Base-by-base conservation (phyloP, 2,113 vertebrate species). In the Larimichthys crocea region DNA sequence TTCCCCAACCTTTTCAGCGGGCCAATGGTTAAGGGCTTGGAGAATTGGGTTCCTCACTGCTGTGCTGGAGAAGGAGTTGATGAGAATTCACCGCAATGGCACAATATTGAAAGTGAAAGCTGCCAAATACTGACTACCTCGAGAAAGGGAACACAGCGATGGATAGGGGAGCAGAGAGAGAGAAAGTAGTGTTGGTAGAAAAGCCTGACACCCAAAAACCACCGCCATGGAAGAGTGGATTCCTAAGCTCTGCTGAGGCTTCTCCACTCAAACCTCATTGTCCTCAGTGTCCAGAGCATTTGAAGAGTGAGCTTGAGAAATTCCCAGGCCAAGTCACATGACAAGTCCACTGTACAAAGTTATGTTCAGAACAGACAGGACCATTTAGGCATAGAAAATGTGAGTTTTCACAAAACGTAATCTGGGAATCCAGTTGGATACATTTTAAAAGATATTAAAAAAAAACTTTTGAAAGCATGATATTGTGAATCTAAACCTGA, bases 41-140 rank as follows among this genome's bases (percentile, higher is more conserved):
- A 91, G 68, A 88, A 86, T 79, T 83, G 16, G 69, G 69, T 84
- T 91, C 69, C 85, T 84, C 35, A n/a, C 84, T 83, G 60, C 68
- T 77, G 6, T 76, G 76, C 63, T 53, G 20, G 49, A 80, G n/a
- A 74, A 63, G 29, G 62, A 78, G 56, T 80, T 85, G 88, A 91
- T 87, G 65, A 84, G 82, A 90, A 93, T 22, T 89, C 40, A 64
- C 70, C 53, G 57, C 76, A 83, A 74, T 66, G 8, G 84, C 61
- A 86, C 74, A 86, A 40, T 66, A 73, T 44, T 70, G 57, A 81
- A 74, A 91, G 78, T 44, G 57, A 92, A 79, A 79, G 71, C 86
- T 89, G 84, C 82, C 87, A 91, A 88, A 92, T 31, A 66, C 62
- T n/a, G 73, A 74, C 85, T 74, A 79, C 63, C 74, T 80, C 80